A percentile compares a stretch with the other conserved stretches of the same genome.
These are phyloP conservation scores for Vipera latastei DNA, from an alignment of 2,797 vertebrate genomes.

Conservation along the genomic window DNA sequence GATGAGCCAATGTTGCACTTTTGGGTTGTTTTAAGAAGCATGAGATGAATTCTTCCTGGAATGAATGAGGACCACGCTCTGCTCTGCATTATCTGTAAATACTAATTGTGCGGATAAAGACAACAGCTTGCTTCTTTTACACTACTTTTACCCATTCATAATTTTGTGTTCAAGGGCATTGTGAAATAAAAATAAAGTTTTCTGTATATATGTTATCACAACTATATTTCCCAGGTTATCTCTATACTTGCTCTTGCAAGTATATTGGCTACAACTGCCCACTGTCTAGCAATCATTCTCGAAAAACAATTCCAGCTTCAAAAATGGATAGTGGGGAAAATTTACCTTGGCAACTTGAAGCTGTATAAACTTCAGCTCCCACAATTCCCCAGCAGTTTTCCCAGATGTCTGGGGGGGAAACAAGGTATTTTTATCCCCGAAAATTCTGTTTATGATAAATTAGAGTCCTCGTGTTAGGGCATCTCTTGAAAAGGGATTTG, in stretches of 20 bases:
- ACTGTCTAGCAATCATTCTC: not conserved
- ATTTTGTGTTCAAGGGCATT: not conserved
- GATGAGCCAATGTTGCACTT: rapidly evolving
- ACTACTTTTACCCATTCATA: not conserved
- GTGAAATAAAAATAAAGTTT: not conserved
- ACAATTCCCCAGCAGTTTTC: not conserved
- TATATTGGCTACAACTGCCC: not conserved
- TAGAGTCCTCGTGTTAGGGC: not conserved
- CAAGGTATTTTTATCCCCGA: not conserved
- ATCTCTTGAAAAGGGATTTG: not conserved
- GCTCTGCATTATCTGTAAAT: not conserved
- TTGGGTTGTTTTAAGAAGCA: not conserved
- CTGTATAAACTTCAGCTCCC: not conserved
- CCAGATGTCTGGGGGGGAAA: not conserved
- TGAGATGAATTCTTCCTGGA: not conserved
- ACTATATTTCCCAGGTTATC: not conserved
- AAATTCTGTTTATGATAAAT: not conserved
- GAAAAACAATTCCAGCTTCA: not conserved
- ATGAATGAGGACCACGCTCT: not conserved
- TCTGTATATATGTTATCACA: not conserved
- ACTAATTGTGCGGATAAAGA: not conserved
- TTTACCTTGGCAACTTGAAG: not conserved
- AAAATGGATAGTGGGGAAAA: not conserved
- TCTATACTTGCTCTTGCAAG: not conserved
- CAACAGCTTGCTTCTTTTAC: not conserved